Base-by-base conservation (phyloP, 2,797 vertebrate species). In the Urosaurus nigricauda region DNA sequence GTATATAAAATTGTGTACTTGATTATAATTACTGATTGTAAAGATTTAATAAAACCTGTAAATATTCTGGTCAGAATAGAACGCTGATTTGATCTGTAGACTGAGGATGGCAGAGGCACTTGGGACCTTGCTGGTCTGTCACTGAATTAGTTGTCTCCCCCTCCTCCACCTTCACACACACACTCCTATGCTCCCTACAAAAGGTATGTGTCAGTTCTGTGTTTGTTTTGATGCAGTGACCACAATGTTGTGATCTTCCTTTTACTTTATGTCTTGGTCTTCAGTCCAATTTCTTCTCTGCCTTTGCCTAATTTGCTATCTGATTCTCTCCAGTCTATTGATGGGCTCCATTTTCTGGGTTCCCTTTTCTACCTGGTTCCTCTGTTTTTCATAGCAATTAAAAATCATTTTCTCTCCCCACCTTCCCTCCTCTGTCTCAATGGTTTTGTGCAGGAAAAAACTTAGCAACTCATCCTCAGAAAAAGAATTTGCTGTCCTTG, bases 21-120 rank as follows among this genome's bases (percentile, higher is more conserved):
- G 96, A 97, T 96, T 97, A 97, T 96, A 96, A 96, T 92, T 96
- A 94, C 96, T 94, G 97, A 97, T 97, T 98, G 97, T 98, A 98
- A 97, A 97, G 95, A 97, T 97, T 97, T 97, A 98, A 97, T 98
- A 98, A 97, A 96, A 96, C 84, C 93, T 97, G 97, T 97, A 98
- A 97, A 97, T 98, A 97, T 95, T 96, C 96, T 95, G 90, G 90
- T 94, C 93, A 90, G 6, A 94, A 92, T 92, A 90, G 7, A 94
- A 92, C 90, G 71, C 90, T 85, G 9, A 19, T 26, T 82, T 86
- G 58, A 77, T 75, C 68, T 43, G 43, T 60, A 5, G 35, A 53
- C 35, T n/a, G 4, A 47, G 16, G n/a, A 32, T 37, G 43, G 32
- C 5, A 5, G 9, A 32, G 1, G 37, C 81, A 16, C 63, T 29